Evolutionary conservation across 2,113 vertebrate genomes (phyloP).

Genomic region (Rattus norvegicus): DNA sequence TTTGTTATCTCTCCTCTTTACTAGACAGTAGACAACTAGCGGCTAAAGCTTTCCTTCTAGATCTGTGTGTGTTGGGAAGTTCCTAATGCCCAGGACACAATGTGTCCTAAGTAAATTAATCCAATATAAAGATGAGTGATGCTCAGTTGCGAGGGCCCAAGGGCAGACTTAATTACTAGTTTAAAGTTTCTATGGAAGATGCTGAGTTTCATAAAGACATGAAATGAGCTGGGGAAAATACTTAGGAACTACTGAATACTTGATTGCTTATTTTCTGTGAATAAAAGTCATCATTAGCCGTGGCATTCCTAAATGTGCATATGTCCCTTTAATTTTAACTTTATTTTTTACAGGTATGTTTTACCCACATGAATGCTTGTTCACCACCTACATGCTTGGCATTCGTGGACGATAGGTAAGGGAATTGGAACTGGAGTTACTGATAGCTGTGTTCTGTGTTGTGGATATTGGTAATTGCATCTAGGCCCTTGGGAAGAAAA

Average conservation of each 20-base stretch:
- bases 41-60: neutral
- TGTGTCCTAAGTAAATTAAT: neutral
- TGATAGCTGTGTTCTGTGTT: neutral
- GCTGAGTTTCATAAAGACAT: constrained; percentile 9
- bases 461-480: neutral
- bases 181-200: constrained; percentile 27
- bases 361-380: neutral
- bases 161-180: neutral
- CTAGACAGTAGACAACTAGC: neutral
- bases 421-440: neutral
- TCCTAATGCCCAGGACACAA: neutral
- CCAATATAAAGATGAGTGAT: neutral
- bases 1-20: neutral
- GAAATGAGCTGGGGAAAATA: neutral
- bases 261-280: constrained; percentile 9
- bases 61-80: neutral
- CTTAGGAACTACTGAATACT: neutral
- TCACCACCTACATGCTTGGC: neutral
- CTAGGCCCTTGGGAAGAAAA: neutral
- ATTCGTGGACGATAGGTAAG: neutral
- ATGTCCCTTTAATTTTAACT: neutral
- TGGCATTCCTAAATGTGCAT: neutral
- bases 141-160: neutral
- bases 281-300: constrained; percentile 29
- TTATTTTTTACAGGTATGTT: neutral